Evolutionary conservation across 2,113 vertebrate species (phyloP), one percentile per base, ranked within the genome.

Genomic region (Brachionichthys hirsutus): DNA sequence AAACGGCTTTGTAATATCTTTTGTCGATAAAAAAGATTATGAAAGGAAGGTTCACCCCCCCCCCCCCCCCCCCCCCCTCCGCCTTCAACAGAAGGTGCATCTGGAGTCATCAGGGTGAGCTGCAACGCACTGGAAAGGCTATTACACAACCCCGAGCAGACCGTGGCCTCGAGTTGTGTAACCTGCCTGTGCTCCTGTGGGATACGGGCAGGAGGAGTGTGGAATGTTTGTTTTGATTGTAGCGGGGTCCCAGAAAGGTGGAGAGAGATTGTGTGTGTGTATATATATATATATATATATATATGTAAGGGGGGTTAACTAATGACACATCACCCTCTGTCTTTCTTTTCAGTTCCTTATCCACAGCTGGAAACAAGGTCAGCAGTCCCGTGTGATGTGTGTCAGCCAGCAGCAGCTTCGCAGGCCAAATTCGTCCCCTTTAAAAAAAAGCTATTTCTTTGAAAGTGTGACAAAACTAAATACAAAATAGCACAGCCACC

Each of bases 271-370:
- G n/a, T 17, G 19, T 58, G 30, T 19, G 18, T n/a, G 16, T 9
- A 50, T 30, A 8, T 30, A 8, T 30, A 8, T 30, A 8, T 30
- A 30, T 30, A 30, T 30, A 30, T 30, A 30, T 6, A 30, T 30
- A 30, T 2, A 1, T 57, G 22, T 36, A 73, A 9, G 66, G 67
- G 76, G 62, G 56, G 64, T 20, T 49, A 9, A 18, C 47, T 70
- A 46, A 41, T 16, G 17, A 68, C 53, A 76, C 76, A 83, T 70
- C 70, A 59, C 63, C 68, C 62, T 67, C 46, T 87, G 68, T 74
- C 85, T 83, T 86, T 84, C 75, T 85, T 88, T 82, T 86, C 80
- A 70, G 75, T 77, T 80, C 74, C 75, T 43, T 69, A 59, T 81
- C 77, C 73, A 41, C 60, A 63, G 59, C 49, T 59, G 48, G 59